Evolutionary conservation across 2,113 vertebrate genomes (phyloP).

Genomic region (Smithornis capensis): DNA sequence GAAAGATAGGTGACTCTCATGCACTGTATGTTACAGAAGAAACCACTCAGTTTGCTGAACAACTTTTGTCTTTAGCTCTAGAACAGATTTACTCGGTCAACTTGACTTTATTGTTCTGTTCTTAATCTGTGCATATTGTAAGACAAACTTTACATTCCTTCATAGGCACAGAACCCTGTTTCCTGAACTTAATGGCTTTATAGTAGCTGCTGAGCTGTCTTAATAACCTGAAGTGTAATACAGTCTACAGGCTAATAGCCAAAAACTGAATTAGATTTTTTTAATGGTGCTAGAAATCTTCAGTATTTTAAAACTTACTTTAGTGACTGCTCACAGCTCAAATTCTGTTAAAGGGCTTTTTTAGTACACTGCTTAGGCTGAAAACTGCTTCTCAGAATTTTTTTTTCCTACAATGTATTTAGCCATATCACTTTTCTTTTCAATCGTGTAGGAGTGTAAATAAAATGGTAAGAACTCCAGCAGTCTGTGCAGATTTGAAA

Average conservation of each 20-base stretch:
- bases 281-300: not conserved
- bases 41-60: not conserved
- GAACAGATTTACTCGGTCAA: not conserved
- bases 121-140: not conserved
- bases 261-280: not conserved
- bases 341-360: not conserved
- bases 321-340: not conserved
- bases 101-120: not conserved
- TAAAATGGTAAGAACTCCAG: not conserved
- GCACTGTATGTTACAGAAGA: not conserved
- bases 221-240: not conserved
- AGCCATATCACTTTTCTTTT: not conserved
- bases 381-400: not conserved
- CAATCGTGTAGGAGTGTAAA: not conserved
- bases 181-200: not conserved
- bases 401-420: not conserved
- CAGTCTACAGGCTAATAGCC: not conserved
- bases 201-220: not conserved
- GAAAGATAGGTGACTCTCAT: not conserved
- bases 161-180: not conserved
- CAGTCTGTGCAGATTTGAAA: not conserved
- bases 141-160: not conserved
- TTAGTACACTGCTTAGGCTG: not conserved
- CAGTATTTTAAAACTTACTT: not conserved
- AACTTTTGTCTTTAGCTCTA: not conserved